phyloP scores from a whole-genome alignment of 2,113 vertebrate genomes.

The Podarcis cretensis region DNA sequence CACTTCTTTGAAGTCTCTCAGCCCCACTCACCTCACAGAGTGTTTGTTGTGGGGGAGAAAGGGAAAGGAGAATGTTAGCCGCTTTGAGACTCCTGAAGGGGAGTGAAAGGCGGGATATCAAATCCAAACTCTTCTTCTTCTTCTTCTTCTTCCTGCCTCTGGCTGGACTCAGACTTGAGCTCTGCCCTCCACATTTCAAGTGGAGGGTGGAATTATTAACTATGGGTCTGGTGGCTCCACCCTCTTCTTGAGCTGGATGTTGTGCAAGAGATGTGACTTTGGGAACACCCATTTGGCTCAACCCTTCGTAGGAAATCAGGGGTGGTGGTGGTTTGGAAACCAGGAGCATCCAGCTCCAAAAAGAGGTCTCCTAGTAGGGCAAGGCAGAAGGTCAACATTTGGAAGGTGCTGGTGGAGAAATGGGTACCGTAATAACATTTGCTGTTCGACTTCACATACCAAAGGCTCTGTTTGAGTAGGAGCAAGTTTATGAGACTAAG shows the following conservation, averaged over 20 bases:
- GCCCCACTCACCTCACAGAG: too few relatives aligned
- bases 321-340: not conserved
- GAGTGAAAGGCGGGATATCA: too few relatives aligned
- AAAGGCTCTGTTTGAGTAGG: conserved; percentile 63
- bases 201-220: not conserved
- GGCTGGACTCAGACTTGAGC: not conserved
- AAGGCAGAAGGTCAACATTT: conserved; percentile 32
- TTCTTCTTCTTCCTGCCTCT: not conserved
- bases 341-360: conserved; percentile 5
- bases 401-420: conserved; percentile 52
- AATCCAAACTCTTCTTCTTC: too few relatives aligned
- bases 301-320: conserved; percentile 11
- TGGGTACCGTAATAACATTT: conserved; percentile 70
- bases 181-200: not conserved
- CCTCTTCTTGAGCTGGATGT: conserved; percentile 6
- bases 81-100: too few relatives aligned
- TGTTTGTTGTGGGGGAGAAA: too few relatives aligned
- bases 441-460: conserved; percentile 65
- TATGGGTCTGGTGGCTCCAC: not conserved
- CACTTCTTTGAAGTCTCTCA: too few relatives aligned
- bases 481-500: conserved; percentile 35
- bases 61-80: too few relatives aligned
- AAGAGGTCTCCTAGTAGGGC: conserved; percentile 28
- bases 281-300: conserved; percentile 1
- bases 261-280: not conserved